Evolutionary conservation across 2,888 invertebrate genomes (phyloP), one percentile per base, ranked within the genome.

Genomic region (Liodrosophila aerea): DNA sequence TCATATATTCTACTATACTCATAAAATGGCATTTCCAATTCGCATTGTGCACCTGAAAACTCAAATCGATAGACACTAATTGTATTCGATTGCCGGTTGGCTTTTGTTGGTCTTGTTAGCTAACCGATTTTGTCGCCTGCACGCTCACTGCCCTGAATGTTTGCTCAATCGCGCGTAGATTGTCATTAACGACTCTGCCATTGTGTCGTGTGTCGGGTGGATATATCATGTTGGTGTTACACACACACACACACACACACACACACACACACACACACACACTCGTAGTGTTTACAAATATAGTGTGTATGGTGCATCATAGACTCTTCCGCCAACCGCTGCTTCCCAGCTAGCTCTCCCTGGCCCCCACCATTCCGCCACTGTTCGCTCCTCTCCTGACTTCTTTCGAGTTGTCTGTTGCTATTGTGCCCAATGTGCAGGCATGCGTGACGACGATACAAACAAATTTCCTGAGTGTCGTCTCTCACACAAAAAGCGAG

Each of bases 381-480:
- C 8, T 34, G 4, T 1, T n/a, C 11, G 15, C 12, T 22, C 7
- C 13, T 5, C 58, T 8, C 7, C 15, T 7, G 12, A 40, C 37
- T 16, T 9, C 46, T 22, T 37, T 15, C 37, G 7, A n/a, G 12
- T 27, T 34, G 16, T 57, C 37, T 53, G 45, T 49, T 65, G 66
- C 66, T 69, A 75, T 80, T 86, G 87, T 86, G 80, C 86, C 72
- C 65, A 77, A 85, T 86, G 86, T 64, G 73, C 81, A 70, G 75
- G 86, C 86, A 87, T 86, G 86, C 87, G 86, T 86, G 87, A 85
- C 76, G 80, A 72, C 68, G 85, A 68, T 66, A 66, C 64, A 75
- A 76, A 70, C 73, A 85, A 85, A 84, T 81, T 78, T 76, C 82
- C 82, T 82, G 84, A 76, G 78, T 78, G 59, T 60, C 59, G 61